Evolutionary conservation across 1,140 invertebrate genomes (phyloP).

Genomic region (Sarcophaga peregrina): DNA sequence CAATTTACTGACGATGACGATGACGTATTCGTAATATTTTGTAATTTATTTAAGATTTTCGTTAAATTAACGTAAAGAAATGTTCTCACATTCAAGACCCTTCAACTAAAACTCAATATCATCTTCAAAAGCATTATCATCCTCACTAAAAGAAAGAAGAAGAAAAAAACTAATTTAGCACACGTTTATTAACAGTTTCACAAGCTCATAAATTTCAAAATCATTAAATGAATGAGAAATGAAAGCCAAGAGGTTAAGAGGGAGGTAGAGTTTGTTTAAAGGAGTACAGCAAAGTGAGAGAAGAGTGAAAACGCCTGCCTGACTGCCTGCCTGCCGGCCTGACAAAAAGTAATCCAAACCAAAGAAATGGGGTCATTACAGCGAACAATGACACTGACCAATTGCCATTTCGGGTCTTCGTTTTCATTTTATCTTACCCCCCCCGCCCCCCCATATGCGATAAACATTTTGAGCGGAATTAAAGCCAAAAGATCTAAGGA

Average conservation of each 20-base stretch:
- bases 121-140: background rate
- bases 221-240: background rate
- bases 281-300: too few species aligned
- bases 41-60: too few species aligned
- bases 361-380: conserved; percentile 27
- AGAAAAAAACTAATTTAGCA: conserved; percentile 35
- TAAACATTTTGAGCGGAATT: conserved; percentile 1
- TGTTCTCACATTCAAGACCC: too few species aligned
- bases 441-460: background rate
- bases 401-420: too few species aligned
- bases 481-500: conserved; percentile 13
- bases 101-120: background rate
- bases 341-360: background rate
- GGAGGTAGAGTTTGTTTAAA: background rate
- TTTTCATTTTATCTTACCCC: background rate
- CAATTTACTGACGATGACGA: too few species aligned
- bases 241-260: background rate
- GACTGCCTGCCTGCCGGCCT: too few species aligned
- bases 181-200: conserved; percentile 39
- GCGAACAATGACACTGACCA: background rate
- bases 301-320: too few species aligned
- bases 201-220: conserved; percentile 30
- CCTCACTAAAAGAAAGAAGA: background rate
- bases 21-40: too few species aligned
- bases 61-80: too few species aligned